phyloP scores from a whole-genome alignment of 2,797 vertebrate genomes.

The Merluccius polli region DNA sequence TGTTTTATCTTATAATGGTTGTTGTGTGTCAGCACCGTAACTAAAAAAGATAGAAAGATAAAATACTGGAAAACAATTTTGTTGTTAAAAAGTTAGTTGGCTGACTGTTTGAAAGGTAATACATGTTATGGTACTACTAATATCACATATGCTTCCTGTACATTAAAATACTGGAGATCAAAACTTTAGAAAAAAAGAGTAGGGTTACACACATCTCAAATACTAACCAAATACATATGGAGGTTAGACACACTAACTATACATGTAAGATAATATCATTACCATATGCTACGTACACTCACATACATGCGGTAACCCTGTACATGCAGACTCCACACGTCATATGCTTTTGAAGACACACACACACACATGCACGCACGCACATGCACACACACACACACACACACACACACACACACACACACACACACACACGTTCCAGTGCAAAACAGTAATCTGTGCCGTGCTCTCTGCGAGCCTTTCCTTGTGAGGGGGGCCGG shows the following conservation, averaged over 20 bases:
- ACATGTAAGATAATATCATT: not conserved
- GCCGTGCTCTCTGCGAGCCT: slow-evolving; percentile 53
- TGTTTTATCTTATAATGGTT: not conserved
- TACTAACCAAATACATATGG: slow-evolving; percentile 5
- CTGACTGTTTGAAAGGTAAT: not conserved
- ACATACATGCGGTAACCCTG: not conserved
- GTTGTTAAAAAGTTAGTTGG: not conserved
- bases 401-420: slow-evolving; percentile 37
- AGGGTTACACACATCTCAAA: not conserved
- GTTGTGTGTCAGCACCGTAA: not conserved
- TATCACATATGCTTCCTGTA: not conserved
- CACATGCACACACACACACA: slow-evolving; percentile 14
- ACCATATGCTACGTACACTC: slow-evolving; percentile 4
- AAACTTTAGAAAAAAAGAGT: not conserved
- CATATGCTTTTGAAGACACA: not conserved
- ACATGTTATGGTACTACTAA: not conserved
- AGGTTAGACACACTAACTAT: slow-evolving; percentile 2
- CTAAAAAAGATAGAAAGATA: not conserved
- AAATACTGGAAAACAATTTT: not conserved
- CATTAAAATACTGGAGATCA: not conserved
- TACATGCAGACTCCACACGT: not conserved
- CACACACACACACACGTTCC: slow-evolving; percentile 9
- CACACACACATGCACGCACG: slow-evolving; percentile 20
- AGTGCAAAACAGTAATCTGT: slow-evolving; percentile 12
- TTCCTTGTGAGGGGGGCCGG: slow-evolving; percentile 54